Conservation (phyloP, 1,140 invertebrate genomes). For the Teleogryllus occipitalis region DNA sequence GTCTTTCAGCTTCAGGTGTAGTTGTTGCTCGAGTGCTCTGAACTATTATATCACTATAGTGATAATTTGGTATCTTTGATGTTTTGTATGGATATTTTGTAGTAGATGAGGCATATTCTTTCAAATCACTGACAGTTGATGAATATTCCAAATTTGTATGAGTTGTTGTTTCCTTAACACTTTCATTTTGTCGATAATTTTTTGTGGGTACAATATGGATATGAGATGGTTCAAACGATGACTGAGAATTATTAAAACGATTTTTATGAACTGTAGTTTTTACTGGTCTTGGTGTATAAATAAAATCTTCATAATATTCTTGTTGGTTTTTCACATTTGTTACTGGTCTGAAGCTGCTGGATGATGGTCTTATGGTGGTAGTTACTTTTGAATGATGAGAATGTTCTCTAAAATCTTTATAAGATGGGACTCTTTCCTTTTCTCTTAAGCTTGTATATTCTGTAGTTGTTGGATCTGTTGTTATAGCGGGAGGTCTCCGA, state of each 20-base stretch:
- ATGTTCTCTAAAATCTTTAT: constrained; percentile 17
- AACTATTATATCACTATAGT: background rate
- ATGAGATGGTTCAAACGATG: background rate
- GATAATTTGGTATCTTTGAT: background rate
- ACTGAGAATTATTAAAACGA: background rate
- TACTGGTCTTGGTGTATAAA: background rate
- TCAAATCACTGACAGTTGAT: background rate
- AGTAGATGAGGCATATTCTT: background rate
- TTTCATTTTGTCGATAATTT: background rate
- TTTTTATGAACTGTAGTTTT: background rate
- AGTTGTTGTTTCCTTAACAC: background rate
- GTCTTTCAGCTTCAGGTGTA: background rate
- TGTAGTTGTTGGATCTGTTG: background rate
- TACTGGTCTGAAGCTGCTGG: background rate
- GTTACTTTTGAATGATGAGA: constrained; percentile 15
- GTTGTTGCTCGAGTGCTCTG: background rate
- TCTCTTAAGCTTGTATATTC: background rate
- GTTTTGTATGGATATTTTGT: background rate
- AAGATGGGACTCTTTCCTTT: background rate
- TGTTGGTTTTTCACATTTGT: background rate
- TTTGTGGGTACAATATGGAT: background rate
- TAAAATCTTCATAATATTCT: background rate
- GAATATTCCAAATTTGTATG: background rate
- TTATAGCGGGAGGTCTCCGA: background rate
- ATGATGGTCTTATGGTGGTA: constrained; percentile 14